Conservation (phyloP, 1,140 invertebrate genomes). For the Sitobion miscanthi region DNA sequence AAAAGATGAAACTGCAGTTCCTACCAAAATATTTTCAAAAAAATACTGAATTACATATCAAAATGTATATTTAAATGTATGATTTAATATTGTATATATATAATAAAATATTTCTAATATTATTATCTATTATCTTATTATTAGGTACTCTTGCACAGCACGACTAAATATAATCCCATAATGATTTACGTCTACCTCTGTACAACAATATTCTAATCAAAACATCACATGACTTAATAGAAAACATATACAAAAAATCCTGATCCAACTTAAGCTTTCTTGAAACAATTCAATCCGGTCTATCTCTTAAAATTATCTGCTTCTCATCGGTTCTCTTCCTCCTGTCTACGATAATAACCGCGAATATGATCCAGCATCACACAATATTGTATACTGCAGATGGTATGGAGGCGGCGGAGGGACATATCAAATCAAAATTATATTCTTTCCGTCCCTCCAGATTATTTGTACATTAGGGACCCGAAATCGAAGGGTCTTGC, state of each 20-base stretch:
- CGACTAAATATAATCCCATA: background rate
- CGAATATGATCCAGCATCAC: background rate
- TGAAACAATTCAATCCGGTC: slow-evolving; percentile 11
- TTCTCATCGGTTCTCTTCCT: background rate
- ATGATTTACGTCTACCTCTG: background rate
- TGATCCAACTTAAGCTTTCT: background rate
- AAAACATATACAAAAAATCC: background rate
- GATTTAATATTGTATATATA: background rate
- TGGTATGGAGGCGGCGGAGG: background rate
- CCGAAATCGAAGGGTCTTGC: slow-evolving; percentile 37
- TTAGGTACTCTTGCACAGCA: background rate
- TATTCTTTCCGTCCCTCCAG: slow-evolving; percentile 50
- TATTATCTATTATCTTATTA: background rate
- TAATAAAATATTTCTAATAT: background rate
- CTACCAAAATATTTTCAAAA: background rate
- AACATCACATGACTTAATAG: background rate
- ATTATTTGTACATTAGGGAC: slow-evolving; percentile 55
- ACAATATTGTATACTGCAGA: background rate
- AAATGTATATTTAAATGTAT: background rate
- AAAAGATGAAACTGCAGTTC: background rate
- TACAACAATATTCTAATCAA: background rate
- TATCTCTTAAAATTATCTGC: background rate
- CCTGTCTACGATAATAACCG: background rate
- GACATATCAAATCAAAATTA: slow-evolving; percentile 54
- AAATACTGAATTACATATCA: background rate